A percentile compares a stretch with the other conserved stretches of the same genome.
These are phyloP conservation scores for Drosophila fungiperda DNA, from an alignment of 2,888 invertebrate genomes.

Conservation along the genomic window DNA sequence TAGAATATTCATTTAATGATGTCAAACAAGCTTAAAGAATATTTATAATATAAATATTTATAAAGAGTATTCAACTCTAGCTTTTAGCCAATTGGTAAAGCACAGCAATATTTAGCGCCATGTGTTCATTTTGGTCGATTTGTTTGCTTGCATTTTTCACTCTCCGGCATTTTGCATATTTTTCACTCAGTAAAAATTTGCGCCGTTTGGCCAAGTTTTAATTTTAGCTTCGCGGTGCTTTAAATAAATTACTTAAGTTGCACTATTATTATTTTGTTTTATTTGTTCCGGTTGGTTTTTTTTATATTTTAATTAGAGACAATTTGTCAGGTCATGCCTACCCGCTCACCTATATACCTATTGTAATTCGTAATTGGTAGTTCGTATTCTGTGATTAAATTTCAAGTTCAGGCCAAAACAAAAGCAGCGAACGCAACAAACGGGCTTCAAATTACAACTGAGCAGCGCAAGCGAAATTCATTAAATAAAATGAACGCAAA, in stretches of 20 bases:
- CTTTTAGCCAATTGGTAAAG: conserved; percentile 5
- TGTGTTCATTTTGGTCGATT: conserved; percentile 19
- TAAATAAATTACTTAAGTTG: conserved; percentile 50
- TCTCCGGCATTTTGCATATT: conserved; percentile 26
- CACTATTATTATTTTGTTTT: conserved; percentile 6
- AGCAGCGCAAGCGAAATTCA: conserved; percentile 61
- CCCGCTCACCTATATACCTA: conserved; percentile 49
- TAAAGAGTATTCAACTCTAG: conserved; percentile 12
- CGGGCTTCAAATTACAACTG: conserved; percentile 81
- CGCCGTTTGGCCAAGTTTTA: conserved; percentile 12
- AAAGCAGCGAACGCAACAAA: conserved; percentile 69
- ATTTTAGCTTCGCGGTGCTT: conserved; percentile 21
- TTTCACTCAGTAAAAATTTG: conserved; percentile 24
- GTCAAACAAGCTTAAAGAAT: neutral
- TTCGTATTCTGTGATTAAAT: conserved; percentile 17
- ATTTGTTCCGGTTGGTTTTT: conserved; percentile 27
- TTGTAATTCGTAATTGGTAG: neutral
- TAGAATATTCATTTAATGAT: neutral
- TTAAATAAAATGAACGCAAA: conserved; percentile 56
- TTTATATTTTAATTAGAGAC: conserved; percentile 46
- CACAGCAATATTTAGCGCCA: conserved; percentile 8
- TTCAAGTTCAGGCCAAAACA: conserved; percentile 75
- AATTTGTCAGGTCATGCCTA: conserved; percentile 37
- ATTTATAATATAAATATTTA: neutral
- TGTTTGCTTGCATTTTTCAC: conserved; percentile 36